Evolutionary conservation across 2,888 invertebrate genomes (phyloP), one percentile per base, ranked within the genome.

Genomic region (Leptinotarsa juncta): DNA sequence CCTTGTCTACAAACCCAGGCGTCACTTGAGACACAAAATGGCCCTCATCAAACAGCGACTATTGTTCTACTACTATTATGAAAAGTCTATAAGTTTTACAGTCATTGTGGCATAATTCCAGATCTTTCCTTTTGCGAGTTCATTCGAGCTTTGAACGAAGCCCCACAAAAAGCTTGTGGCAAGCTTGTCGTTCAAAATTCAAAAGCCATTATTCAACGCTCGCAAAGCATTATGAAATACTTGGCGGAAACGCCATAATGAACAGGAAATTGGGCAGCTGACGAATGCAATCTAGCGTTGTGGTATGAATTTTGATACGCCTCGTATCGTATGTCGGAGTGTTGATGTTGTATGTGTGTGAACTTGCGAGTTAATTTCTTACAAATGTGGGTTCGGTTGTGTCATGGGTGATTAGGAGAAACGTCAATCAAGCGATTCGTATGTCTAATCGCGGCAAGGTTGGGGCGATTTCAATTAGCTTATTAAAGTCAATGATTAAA

Each of bases 241-340:
- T 42, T 18, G 20, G 42, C 20, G 57, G 57, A 69, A 57, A 57
- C 4, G 55, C 57, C 57, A 69, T 49, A 69, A 69, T 69, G 53
- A 69, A 69, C 69, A 69, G 69, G 69, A 69, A 57, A 60, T 69
- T 48, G 32, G 20, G 18, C 55, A 42, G 55, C 53, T 42, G 55
- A 68, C 55, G 42, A 55, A 68, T 20, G 57, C 50, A 26, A 55
- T 67, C 53, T 53, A 10, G 23, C 12, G 23, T 7, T 16, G 18
- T 48, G 57, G 57, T 48, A 12, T 67, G 69, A 32, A 60, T 69
- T 69, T 14, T 20, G 69, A 69, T 69, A 60, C 23, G 57, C 55
- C 20, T 32, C 48, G 20, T 23, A 69, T 69, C 49, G 57, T 20
- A 23, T 69, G 18, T 15, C 69, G 4, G 12, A 23, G 49, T 48